These are phyloP conservation scores for Harpagifer antarcticus DNA, from an alignment of 2,797 vertebrate species.

Conservation along the genomic window DNA sequence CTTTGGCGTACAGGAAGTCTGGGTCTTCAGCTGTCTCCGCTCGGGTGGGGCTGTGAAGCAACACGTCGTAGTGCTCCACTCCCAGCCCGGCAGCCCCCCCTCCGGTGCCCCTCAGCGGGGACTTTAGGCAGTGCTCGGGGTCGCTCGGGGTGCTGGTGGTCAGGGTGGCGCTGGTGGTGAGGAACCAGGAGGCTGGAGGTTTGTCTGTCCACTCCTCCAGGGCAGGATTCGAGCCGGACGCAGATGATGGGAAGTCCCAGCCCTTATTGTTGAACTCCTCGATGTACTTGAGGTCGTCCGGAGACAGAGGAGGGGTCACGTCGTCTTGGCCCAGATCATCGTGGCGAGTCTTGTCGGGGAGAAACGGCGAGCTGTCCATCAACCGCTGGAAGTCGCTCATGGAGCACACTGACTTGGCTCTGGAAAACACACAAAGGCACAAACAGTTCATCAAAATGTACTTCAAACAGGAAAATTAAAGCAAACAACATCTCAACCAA, in stretches of 20 bases:
- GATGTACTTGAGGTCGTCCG: conserved; percentile 98
- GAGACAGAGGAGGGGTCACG: conserved; percentile 94
- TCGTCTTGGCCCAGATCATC: conserved; percentile 87
- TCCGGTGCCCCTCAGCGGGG: conserved; percentile 79
- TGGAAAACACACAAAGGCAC: conserved; percentile 65
- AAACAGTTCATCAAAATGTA: conserved; percentile 4
- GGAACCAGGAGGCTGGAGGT: conserved; percentile 90
- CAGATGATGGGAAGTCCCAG: conserved; percentile 88
- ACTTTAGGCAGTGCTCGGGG: conserved; percentile 93
- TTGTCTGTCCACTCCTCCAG: conserved; percentile 75
- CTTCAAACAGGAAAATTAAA: neutral
- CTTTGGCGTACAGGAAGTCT: conserved; percentile 76
- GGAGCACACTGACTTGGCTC: conserved; percentile 97
- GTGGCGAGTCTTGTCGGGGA: conserved; percentile 91
- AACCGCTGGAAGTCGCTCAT: conserved; percentile 99
- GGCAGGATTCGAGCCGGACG: conserved; percentile 49
- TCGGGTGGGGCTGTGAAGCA: conserved; percentile 91
- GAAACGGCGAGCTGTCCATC: conserved; percentile 98
- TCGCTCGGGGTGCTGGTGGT: conserved; percentile 95
- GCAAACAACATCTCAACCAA: conserved; percentile 4
- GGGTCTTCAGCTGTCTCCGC: conserved; percentile 67
- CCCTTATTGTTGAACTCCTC: conserved; percentile 96
- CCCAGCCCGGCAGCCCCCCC: conserved; percentile 61
- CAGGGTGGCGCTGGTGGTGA: conserved; percentile 95
- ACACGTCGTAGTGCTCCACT: conserved; percentile 87